Conservation (phyloP, 2,797 vertebrate species). For the Odontamblyopus rebecca region DNA sequence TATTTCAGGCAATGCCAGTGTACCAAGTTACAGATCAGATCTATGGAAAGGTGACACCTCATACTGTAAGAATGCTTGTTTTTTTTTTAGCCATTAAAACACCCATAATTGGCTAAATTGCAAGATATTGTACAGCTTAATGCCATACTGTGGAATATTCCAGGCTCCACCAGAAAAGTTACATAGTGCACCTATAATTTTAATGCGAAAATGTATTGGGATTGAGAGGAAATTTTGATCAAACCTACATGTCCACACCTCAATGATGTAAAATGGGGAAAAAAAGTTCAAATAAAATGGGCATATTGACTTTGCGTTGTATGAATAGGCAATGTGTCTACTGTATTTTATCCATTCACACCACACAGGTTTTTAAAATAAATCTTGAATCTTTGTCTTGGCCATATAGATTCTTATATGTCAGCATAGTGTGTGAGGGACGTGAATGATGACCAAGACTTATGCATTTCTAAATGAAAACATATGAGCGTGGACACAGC, state of each 20-base stretch:
- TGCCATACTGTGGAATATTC: no score
- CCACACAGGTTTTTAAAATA: constrained; percentile 8
- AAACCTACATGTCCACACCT: neutral
- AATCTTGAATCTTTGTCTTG: constrained; percentile 6
- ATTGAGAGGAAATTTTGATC: neutral
- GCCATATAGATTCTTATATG: constrained; percentile 6
- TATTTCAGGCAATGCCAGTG: no score
- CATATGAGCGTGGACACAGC: constrained; percentile 8
- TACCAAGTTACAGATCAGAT: no score
- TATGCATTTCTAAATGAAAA: constrained; percentile 9
- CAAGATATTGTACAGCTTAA: no score
- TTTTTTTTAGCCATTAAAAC: no score
- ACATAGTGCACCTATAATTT: constrained; percentile 6
- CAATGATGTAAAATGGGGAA: neutral
- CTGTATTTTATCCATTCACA: constrained; percentile 10
- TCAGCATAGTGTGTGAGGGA: neutral
- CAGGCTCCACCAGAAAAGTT: no score
- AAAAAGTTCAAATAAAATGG: neutral
- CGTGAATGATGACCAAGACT: constrained; percentile 1
- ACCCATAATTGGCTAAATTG: no score
- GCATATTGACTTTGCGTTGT: neutral
- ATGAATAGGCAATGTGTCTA: neutral
- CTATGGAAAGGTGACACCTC: no score
- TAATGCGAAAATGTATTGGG: constrained; percentile 39
- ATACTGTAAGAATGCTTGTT: no score